Base-by-base conservation (phyloP, 2,113 vertebrate species). In the Sinocyclocheilus anshuiensis region DNA sequence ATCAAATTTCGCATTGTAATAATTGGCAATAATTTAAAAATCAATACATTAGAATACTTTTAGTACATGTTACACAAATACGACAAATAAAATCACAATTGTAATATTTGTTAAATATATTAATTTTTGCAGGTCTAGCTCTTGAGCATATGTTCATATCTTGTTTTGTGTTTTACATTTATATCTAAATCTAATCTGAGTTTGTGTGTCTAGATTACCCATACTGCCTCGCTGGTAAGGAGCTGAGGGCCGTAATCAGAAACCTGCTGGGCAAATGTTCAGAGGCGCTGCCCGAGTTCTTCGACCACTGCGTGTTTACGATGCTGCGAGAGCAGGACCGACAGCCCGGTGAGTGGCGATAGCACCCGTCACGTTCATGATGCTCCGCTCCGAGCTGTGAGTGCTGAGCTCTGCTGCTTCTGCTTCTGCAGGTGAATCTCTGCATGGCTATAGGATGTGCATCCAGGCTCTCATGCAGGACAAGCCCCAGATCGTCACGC, bases 371-470 rank as follows among this genome's bases (percentile, higher is more conserved):
- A 1, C 1, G 50, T 53, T 50, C 48, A 12, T 50, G 48, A 13
- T 53, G 50, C 50, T 53, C 50, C 50, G 50, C 50, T 53, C 50
- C 15, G 50, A 53, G 55, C 55, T 8, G 18, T 8, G 55, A 7
- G 15, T 50, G 77, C 1, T 77, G 13, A 29, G 26, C 0, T 8
- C 24, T 33, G 63, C 18, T 85, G 3, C 16, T 42, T 71, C 84
- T 48, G 10, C 67, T 15, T 83, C 74, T 67, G 9, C 86, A 98
- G 97, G 95, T 63, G 97, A 98, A 77, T 94, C 97, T 0, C 92
- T 99, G 16, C 97, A 99, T 0, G 97, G 98, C 2, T 99, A 98
- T 93, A 93, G 97, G 92, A 96, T 99, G 93, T 99, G 98, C 92
- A 96, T 99, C 89, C 98, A 99, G 92, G 97, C 98, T 0, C 57